Conservation (phyloP, 2,113 vertebrate species). For the Anolis carolinensis region DNA sequence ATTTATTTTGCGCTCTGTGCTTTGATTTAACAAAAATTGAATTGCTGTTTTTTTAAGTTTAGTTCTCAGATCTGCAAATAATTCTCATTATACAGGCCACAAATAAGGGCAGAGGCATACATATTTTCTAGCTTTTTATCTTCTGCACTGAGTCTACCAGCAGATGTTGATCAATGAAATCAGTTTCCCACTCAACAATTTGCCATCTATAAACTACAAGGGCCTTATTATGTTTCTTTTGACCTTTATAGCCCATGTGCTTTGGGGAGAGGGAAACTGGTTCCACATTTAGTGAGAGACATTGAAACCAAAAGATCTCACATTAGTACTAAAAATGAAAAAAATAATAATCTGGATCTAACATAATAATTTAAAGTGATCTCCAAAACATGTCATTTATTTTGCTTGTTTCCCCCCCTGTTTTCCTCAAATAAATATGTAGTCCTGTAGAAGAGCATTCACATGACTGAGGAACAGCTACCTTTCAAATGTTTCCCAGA, state of each 20-base stretch:
- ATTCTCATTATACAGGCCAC: background rate
- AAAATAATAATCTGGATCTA: background rate
- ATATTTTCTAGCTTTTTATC: background rate
- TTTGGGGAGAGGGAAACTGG: background rate
- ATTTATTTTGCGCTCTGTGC: background rate
- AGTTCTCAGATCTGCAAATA: slow-evolving; percentile 3
- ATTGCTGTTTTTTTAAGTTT: background rate
- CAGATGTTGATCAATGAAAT: background rate
- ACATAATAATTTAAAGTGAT: background rate
- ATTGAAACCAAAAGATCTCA: background rate
- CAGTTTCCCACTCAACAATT: background rate
- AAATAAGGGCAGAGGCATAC: background rate
- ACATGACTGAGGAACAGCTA: background rate
- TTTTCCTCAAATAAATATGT: background rate
- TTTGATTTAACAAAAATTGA: background rate
- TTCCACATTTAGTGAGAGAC: background rate
- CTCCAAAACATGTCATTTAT: background rate
- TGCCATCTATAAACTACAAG: no score
- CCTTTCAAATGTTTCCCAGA: no score
- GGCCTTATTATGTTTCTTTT: background rate
- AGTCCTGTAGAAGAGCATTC: background rate
- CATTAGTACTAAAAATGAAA: background rate
- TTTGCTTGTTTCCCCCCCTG: background rate
- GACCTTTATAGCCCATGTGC: no score
- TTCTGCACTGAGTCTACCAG: no score